Conservation (phyloP, 2,888 invertebrate species). For the Chironomus tentans region DNA sequence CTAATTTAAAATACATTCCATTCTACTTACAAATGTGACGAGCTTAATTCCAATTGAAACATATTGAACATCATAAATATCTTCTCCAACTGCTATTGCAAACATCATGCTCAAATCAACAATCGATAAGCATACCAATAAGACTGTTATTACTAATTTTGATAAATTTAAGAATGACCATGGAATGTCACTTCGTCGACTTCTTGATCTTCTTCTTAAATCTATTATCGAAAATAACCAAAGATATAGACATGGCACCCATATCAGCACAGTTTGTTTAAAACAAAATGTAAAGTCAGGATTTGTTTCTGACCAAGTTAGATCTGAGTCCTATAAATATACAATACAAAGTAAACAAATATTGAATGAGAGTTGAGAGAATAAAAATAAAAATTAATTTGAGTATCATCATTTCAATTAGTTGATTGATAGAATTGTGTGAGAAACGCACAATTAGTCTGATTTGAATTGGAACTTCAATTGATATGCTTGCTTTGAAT, state of each 20-base stretch:
- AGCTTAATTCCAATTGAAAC: conserved; percentile 28
- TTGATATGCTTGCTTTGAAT: too few relatives aligned
- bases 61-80: conserved; percentile 29
- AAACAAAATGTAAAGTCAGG: conserved; percentile 63
- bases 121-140: conserved; percentile 36
- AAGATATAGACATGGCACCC: conserved; percentile 59
- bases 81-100: conserved; percentile 43
- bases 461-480: too few relatives aligned
- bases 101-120: conserved; percentile 44
- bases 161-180: conserved; percentile 47
- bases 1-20: not conserved
- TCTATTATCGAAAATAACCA: conserved; percentile 53
- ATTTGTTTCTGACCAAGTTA: conserved; percentile 54
- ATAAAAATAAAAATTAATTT: not conserved
- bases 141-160: conserved; percentile 36
- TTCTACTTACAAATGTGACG: conserved; percentile 30
- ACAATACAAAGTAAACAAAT: not conserved
- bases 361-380: not conserved
- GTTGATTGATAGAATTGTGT: too few relatives aligned
- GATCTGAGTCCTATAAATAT: conserved; percentile 45
- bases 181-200: conserved; percentile 49
- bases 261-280: conserved; percentile 59
- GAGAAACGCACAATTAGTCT: too few relatives aligned
- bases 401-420: too few relatives aligned
- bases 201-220: conserved; percentile 46